Conservation (phyloP, 2,113 vertebrate genomes). For the Osmerus mordax region DNA sequence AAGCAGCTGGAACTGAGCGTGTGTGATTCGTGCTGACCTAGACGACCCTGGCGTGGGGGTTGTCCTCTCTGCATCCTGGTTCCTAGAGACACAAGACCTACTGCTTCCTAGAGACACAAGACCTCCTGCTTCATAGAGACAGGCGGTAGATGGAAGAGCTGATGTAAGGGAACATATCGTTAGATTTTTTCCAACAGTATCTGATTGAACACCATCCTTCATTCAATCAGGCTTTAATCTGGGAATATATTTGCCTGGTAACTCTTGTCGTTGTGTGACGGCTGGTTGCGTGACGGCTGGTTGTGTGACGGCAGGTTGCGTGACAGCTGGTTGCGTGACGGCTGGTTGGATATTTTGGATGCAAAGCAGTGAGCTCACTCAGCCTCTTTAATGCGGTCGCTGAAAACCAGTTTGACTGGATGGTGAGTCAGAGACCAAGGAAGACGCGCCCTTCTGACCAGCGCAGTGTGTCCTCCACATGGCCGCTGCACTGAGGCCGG, state of each 20-base stretch:
- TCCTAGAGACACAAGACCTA: neutral
- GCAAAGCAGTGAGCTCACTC: no score
- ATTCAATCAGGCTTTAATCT: neutral
- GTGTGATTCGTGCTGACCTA: no score
- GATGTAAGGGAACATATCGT: no score
- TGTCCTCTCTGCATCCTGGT: constrained; percentile 2
- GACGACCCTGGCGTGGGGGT: no score
- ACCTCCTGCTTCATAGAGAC: no score
- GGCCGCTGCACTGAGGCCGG: constrained; percentile 3
- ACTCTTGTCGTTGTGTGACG: constrained; percentile 47
- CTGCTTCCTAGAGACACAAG: no score
- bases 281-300: neutral
- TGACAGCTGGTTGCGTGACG: no score
- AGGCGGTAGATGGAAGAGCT: no score
- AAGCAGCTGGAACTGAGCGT: neutral
- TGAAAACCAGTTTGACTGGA: no score
- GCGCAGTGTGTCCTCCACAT: constrained; percentile 44
- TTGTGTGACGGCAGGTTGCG: neutral
- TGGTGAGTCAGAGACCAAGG: constrained; percentile 45
- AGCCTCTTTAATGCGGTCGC: no score
- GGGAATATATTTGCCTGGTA: constrained; percentile 38
- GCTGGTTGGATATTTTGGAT: no score
- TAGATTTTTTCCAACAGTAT: neutral
- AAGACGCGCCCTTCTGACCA: constrained; percentile 52
- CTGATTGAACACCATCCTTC: neutral